Conservation (phyloP, 1,140 invertebrate genomes). For the Delia radicum region DNA sequence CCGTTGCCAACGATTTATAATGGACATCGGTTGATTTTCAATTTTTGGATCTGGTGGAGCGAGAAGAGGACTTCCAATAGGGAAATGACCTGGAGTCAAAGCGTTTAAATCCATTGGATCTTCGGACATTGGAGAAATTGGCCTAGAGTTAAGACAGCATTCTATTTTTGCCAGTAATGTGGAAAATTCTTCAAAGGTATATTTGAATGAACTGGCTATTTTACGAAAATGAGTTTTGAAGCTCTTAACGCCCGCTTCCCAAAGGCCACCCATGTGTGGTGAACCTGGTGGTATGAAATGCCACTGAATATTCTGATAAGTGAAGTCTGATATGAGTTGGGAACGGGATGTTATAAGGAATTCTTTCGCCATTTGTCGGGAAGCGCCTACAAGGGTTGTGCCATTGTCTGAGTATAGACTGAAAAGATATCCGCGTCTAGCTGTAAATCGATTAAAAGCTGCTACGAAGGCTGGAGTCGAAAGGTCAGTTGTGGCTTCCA, state of each 20-base stretch:
- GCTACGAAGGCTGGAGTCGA: conserved; percentile 45
- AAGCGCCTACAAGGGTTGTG: conserved; percentile 47
- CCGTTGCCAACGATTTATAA: conserved; percentile 23
- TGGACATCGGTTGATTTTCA: not conserved
- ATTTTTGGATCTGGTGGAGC: conserved; percentile 26
- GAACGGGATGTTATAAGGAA: conserved; percentile 30
- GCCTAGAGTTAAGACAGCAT: conserved; percentile 41
- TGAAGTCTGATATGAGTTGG: not conserved
- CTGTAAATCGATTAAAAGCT: conserved; percentile 45
- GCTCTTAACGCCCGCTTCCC: conserved; percentile 39
- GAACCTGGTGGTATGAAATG: conserved; percentile 27
- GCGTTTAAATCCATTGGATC: conserved; percentile 40
- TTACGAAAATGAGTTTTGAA: conserved; percentile 35
- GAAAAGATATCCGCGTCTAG: conserved; percentile 34
- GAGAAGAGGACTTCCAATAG: conserved; percentile 32
- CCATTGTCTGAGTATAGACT: conserved; percentile 43
- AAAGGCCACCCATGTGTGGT: conserved; percentile 39
- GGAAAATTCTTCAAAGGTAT: conserved; percentile 39
- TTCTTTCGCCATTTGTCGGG: conserved; percentile 34
- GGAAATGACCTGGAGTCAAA: conserved; percentile 48
- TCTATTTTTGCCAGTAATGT: conserved; percentile 41
- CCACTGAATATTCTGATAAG: not conserved
- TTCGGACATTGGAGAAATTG: conserved; percentile 38
- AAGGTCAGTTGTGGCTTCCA: conserved; percentile 50
- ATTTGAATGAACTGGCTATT: not conserved